Percentiles rank a stretch among this genome's conserved stretches.
Conservation (phyloP, 2,113 vertebrate species). For the Nanorana parkeri region DNA sequence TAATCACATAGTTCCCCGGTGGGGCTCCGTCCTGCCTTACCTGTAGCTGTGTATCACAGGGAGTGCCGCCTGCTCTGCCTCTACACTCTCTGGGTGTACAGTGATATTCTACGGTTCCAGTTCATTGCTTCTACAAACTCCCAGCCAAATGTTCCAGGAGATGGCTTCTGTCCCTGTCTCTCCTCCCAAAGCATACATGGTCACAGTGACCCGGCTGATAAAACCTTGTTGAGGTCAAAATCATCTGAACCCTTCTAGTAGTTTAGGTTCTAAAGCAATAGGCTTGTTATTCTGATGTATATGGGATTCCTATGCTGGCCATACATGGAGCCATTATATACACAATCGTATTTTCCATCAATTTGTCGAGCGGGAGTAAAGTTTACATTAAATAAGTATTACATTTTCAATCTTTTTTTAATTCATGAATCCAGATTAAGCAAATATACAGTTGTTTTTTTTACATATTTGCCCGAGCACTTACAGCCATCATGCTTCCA, state of each 20-base stretch:
- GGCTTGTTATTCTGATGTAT: too few species aligned
- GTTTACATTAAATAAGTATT: too few species aligned
- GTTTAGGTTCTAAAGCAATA: too few species aligned
- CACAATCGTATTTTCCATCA: too few species aligned
- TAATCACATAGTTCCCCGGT: background rate
- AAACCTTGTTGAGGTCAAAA: background rate
- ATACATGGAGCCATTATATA: too few species aligned
- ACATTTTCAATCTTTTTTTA: too few species aligned
- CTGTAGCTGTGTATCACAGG: slow-evolving; percentile 25
- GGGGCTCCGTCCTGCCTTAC: slow-evolving; percentile 6
- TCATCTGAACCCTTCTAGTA: background rate
- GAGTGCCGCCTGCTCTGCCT: background rate
- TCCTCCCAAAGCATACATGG: background rate
- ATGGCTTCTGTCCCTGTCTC: background rate
- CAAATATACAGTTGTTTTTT: too few species aligned
- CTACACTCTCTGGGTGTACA: background rate
- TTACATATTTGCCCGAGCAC: too few species aligned
- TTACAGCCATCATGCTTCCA: too few species aligned
- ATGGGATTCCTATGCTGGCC: too few species aligned
- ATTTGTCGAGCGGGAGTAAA: too few species aligned
- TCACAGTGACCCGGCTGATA: slow-evolving; percentile 23
- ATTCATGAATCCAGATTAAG: too few species aligned
- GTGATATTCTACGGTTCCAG: slow-evolving; percentile 5
- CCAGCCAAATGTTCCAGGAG: slow-evolving; percentile 15
- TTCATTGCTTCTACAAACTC: slow-evolving; percentile 9